Evolutionary conservation across 2,888 invertebrate genomes (phyloP).

Genomic region (Pocota personata): DNA sequence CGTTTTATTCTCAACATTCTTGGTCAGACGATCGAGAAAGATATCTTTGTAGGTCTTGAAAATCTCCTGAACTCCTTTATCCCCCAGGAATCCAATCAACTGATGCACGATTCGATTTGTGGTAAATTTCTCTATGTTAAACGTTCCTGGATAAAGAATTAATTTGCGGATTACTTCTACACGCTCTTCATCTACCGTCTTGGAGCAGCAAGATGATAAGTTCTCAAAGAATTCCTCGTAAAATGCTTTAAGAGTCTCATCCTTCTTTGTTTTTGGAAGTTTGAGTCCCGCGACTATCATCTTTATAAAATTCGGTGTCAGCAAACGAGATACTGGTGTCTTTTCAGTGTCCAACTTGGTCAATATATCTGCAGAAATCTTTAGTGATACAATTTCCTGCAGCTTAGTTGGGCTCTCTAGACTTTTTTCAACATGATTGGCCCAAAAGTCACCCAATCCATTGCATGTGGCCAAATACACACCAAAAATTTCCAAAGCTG

Average conservation of each 20-base stretch:
- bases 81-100: constrained; percentile 85
- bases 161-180: constrained; percentile 86
- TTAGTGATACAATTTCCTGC: constrained; percentile 85
- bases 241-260: constrained; percentile 82
- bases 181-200: constrained; percentile 84
- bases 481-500: constrained; percentile 86
- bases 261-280: constrained; percentile 80
- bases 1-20: constrained; percentile 78
- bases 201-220: constrained; percentile 84
- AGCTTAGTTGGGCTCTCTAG: constrained; percentile 84
- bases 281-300: constrained; percentile 87
- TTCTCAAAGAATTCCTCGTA: constrained; percentile 81
- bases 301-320: constrained; percentile 87
- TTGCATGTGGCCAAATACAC: constrained; percentile 84
- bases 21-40: constrained; percentile 84
- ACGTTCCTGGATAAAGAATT: constrained; percentile 87
- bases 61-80: constrained; percentile 86
- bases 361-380: constrained; percentile 85
- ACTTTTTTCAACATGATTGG: constrained; percentile 83
- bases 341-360: constrained; percentile 83
- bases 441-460: constrained; percentile 85
- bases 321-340: constrained; percentile 84
- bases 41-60: constrained; percentile 86
- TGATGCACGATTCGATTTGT: constrained; percentile 87
- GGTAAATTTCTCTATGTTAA: constrained; percentile 89